phyloP scores from a whole-genome alignment of 1,140 invertebrate species.

The Bombus haemorrhoidalis region DNA sequence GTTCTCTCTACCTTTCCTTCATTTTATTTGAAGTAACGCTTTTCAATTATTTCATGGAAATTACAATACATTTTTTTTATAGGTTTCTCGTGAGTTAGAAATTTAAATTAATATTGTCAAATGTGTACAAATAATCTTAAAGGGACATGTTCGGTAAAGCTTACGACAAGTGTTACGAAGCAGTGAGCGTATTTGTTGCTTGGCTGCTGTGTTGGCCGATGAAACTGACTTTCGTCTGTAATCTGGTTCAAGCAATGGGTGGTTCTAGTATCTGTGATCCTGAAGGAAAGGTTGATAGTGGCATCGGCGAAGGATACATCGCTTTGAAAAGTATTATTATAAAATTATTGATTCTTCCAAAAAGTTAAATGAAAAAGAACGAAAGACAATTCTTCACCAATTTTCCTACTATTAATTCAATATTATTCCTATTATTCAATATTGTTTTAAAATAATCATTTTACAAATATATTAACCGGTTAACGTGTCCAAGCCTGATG shows the following conservation, averaged over 20 bases:
- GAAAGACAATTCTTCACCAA: no score
- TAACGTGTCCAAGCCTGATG: no score
- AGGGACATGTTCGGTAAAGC: constrained; percentile 84
- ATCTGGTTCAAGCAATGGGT: constrained; percentile 82
- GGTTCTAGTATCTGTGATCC: constrained; percentile 82
- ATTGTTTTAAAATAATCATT: no score
- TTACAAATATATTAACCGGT: no score
- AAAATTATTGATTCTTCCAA: no score
- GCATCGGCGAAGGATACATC: constrained; percentile 86
- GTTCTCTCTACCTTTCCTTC: no score
- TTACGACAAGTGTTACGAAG: constrained; percentile 85
- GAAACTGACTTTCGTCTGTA: constrained; percentile 87
- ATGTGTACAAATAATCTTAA: background rate
- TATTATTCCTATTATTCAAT: no score
- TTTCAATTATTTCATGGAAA: background rate
- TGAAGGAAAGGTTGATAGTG: constrained; percentile 84
- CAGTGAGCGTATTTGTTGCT: constrained; percentile 82
- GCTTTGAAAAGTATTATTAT: constrained; percentile 81
- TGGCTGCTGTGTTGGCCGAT: constrained; percentile 88
- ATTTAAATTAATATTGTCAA: background rate
- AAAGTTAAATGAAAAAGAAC: no score
- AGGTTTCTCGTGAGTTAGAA: background rate
- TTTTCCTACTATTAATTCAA: no score
- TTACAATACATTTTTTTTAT: background rate
- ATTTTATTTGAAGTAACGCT: no score